Percentiles rank a stretch among this genome's conserved stretches.
These are phyloP conservation scores for Crossaster papposus DNA, from an alignment of 53 echinoderm and acorn worm species.

Conservation along the genomic window DNA sequence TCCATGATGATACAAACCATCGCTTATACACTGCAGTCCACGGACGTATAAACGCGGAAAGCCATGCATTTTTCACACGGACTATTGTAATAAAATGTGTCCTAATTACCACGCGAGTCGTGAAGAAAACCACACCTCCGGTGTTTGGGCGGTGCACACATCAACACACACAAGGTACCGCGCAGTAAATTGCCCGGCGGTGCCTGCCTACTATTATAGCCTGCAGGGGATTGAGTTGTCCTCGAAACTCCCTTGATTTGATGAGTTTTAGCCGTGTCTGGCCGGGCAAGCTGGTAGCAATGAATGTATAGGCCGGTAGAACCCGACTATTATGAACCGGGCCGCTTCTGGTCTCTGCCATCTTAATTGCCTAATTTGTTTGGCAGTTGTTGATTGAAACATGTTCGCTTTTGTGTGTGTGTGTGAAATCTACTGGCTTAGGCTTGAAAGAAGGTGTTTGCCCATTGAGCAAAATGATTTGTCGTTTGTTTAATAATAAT, in stretches of 20 bases:
- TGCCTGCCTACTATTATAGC: slow-evolving; percentile 44
- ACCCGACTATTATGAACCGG: slow-evolving; percentile 25
- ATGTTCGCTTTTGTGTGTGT: slow-evolving; percentile 55
- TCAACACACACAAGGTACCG: slow-evolving; percentile 32
- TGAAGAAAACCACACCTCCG: slow-evolving; percentile 50
- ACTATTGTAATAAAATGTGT: slow-evolving; percentile 61
- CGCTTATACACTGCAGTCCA: not conserved
- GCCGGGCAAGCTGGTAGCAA: slow-evolving; percentile 28
- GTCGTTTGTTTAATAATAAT: not conserved
- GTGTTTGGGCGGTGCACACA: slow-evolving; percentile 4
- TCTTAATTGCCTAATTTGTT: slow-evolving; percentile 61
- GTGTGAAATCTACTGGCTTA: slow-evolving; percentile 8
- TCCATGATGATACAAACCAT: not conserved
- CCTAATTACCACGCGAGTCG: slow-evolving; percentile 34
- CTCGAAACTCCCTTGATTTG: slow-evolving; percentile 55
- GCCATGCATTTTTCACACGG: slow-evolving; percentile 25
- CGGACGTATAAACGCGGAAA: not conserved
- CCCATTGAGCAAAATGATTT: not conserved
- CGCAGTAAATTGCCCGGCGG: slow-evolving; percentile 33
- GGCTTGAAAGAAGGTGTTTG: not conserved
- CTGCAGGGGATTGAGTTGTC: slow-evolving; percentile 18
- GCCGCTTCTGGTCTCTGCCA: slow-evolving; percentile 53
- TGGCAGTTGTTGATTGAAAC: slow-evolving; percentile 60
- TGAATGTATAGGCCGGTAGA: slow-evolving; percentile 30
- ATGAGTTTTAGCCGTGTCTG: slow-evolving; percentile 8